Evolutionary conservation across 2,797 vertebrate genomes (phyloP).

Genomic region (Pelochelys cantorii): DNA sequence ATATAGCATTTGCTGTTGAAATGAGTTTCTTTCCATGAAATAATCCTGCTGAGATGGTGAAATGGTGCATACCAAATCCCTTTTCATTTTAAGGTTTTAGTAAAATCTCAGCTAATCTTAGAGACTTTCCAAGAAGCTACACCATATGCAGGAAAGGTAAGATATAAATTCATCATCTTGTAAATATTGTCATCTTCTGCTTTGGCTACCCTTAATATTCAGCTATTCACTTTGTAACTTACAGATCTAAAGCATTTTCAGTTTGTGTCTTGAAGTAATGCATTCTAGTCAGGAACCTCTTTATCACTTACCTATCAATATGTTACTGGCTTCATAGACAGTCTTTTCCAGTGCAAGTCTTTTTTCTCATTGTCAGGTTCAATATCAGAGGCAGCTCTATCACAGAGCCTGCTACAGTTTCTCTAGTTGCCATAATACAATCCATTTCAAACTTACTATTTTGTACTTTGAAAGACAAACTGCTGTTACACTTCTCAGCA

Average conservation of each 20-base stretch:
- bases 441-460: slow-evolving; percentile 55
- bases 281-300: slow-evolving; percentile 48
- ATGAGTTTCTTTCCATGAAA: neutral
- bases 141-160: neutral
- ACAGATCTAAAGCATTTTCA: slow-evolving; percentile 5
- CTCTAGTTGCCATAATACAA: slow-evolving; percentile 22
- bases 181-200: neutral
- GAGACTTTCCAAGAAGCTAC: slow-evolving; percentile 10
- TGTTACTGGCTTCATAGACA: slow-evolving; percentile 1
- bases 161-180: slow-evolving; percentile 50
- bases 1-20: neutral
- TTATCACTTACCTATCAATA: slow-evolving; percentile 27
- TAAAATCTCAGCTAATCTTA: neutral
- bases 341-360: slow-evolving; percentile 42
- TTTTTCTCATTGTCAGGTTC: slow-evolving; percentile 48
- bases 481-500: neutral
- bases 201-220: slow-evolving; percentile 36
- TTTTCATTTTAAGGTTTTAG: neutral
- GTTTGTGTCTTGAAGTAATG: slow-evolving; percentile 18
- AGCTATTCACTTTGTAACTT: slow-evolving; percentile 51
- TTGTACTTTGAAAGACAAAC: slow-evolving; percentile 58
- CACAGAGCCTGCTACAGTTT: slow-evolving; percentile 49
- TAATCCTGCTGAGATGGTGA: neutral
- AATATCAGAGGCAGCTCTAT: slow-evolving; percentile 49
- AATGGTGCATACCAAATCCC: neutral